Evolutionary conservation across 1,140 invertebrate genomes (phyloP), one percentile per base, ranked within the genome.

Genomic region (Drosophila triauraria): DNA sequence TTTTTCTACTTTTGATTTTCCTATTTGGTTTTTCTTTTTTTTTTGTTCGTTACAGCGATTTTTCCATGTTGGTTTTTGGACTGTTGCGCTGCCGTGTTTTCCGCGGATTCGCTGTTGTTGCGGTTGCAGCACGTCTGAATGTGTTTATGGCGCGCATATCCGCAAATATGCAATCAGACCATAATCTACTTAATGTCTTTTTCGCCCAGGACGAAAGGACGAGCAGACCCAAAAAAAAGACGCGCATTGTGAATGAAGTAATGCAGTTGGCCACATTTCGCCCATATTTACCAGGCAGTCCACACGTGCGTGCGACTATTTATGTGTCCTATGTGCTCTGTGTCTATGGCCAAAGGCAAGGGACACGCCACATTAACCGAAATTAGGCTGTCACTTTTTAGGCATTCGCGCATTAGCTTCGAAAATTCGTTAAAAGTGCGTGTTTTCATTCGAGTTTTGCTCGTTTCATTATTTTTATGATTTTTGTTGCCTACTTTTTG

Each of bases 141-240:
- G 85, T 90, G 85, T 90, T 90, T 90, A 90, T 90, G 85, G 86
- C 75, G 85, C 85, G 85, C 85, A 90, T 90, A 90, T 90, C 85
- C 85, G 85, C 86, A 90, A 90, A 90, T 90, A 90, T 90, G 85
- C 85, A 90, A 90, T 90, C 85, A 90, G 85, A 90, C 85, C 88
- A 90, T 90, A 90, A 90, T 90, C 85, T 90, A 85, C 85, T 90
- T 90, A 90, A 90, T 90, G 85, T 90, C 85, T 90, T 90, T 90
- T 85, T 90, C 81, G 75, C 32, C 54, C 35, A 57, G 35, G 54
- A 57, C 53, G 13, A 56, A 56, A 2, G 32, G 40, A 23, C 53
- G 35, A 32, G 13, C 20, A 35, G 5, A 60, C 50, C 3, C 15
- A 6, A n/a, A 62, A 77, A 69, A 78, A 74, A 56, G 63, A 54